phyloP scores from a whole-genome alignment of 2,797 vertebrate genomes.

The Peromyscus nudipes region DNA sequence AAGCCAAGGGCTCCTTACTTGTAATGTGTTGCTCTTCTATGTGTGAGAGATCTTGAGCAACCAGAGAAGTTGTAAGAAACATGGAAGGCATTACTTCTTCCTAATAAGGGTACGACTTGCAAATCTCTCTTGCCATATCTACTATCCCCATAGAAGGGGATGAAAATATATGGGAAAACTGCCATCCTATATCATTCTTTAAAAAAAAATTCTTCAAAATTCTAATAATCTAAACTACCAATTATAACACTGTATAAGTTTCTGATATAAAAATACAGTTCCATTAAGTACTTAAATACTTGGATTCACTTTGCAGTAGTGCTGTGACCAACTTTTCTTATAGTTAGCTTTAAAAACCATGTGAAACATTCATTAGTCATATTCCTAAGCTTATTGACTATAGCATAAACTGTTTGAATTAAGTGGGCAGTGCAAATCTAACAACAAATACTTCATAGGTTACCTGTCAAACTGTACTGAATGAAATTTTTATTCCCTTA shows the following conservation, averaged over 20 bases:
- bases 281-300: neutral
- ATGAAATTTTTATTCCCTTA: slow-evolving; percentile 59
- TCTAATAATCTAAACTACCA: neutral
- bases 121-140: neutral
- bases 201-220: slow-evolving; percentile 28
- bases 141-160: neutral
- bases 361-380: neutral
- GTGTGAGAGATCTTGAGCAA: too few species aligned
- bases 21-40: neutral
- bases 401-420: slow-evolving; percentile 22
- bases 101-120: neutral
- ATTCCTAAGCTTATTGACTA: slow-evolving; percentile 29
- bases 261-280: slow-evolving; percentile 22
- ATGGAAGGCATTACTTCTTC: neutral
- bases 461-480: slow-evolving; percentile 55
- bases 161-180: neutral
- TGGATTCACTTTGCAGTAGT: neutral
- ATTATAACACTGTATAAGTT: neutral
- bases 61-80: neutral
- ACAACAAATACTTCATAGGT: slow-evolving; percentile 37
- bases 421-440: slow-evolving; percentile 31
- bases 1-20: neutral
- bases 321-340: neutral
- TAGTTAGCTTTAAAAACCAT: neutral
- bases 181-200: neutral